Evolutionary conservation across 2,113 vertebrate genomes (phyloP).

Genomic region (Hemiscyllium ocellatum): DNA sequence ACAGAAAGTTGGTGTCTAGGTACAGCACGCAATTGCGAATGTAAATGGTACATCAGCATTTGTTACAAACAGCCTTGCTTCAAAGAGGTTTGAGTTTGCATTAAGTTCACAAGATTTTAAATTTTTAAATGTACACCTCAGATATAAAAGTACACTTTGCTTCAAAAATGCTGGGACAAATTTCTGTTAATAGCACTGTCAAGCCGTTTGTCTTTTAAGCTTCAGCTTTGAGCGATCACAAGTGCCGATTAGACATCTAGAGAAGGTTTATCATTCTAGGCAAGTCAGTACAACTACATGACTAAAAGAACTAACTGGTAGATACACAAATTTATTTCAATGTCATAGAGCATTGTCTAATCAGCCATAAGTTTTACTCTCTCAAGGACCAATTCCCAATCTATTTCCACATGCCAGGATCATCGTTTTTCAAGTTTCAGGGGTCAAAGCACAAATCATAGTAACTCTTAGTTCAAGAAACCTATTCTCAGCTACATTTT

Average conservation of each 20-base stretch:
- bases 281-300: background rate
- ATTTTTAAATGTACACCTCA: background rate
- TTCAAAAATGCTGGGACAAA: background rate
- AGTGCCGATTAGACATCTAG: background rate
- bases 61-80: too few relatives aligned
- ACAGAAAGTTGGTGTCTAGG: too few relatives aligned
- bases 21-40: too few relatives aligned
- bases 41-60: too few relatives aligned
- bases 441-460: background rate
- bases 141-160: too few relatives aligned
- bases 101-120: background rate
- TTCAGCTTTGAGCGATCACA: background rate
- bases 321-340: background rate
- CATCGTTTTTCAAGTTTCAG: background rate
- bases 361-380: background rate
- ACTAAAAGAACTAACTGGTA: background rate
- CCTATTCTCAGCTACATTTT: background rate
- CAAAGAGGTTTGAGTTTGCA: too few relatives aligned
- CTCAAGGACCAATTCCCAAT: background rate
- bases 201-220: background rate
- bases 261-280: background rate
- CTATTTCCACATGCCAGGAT: too few relatives aligned
- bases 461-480: background rate
- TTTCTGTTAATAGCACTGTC: background rate
- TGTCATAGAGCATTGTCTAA: background rate